Percentiles rank a stretch among this genome's conserved stretches.
These are phyloP conservation scores for Oryctes rhinoceros DNA, from an alignment of 1,140 invertebrate species.

Conservation along the genomic window DNA sequence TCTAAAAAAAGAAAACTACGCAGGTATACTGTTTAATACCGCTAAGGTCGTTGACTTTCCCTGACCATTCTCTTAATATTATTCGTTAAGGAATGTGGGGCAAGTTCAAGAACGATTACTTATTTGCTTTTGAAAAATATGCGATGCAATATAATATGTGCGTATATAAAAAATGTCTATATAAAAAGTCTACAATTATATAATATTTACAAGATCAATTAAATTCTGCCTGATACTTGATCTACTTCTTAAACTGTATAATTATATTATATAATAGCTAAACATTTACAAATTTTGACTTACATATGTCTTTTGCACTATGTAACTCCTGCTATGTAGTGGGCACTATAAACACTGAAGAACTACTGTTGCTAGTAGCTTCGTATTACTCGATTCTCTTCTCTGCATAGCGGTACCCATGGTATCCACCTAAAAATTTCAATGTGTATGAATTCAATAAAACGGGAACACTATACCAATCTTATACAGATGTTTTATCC, in stretches of 20 bases:
- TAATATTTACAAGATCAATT: not conserved
- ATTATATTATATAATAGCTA: too few species aligned
- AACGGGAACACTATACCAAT: not conserved
- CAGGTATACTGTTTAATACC: conserved; percentile 39
- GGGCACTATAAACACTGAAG: conserved; percentile 53
- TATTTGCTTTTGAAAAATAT: conserved; percentile 16
- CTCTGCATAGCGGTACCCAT: conserved; percentile 55
- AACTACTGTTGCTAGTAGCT: conserved; percentile 51
- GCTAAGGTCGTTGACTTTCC: conserved; percentile 52
- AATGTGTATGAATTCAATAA: not conserved
- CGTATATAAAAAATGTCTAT: too few species aligned
- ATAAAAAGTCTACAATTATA: too few species aligned
- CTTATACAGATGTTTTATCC: too few species aligned
- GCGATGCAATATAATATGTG: not conserved
- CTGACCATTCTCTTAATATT: conserved; percentile 45
- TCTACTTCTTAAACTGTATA: not conserved
- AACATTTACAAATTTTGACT: not conserved
- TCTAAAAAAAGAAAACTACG: conserved; percentile 39
- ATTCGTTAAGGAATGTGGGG: conserved; percentile 27
- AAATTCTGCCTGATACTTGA: not conserved
- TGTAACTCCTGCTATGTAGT: conserved; percentile 10
- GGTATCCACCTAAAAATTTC: conserved; percentile 50
- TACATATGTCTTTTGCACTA: conserved; percentile 10
- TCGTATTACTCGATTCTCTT: conserved; percentile 43
- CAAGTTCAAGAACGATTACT: conserved; percentile 26